Conservation (phyloP, 2,888 invertebrate species). For the Agapetus fuscipes region DNA sequence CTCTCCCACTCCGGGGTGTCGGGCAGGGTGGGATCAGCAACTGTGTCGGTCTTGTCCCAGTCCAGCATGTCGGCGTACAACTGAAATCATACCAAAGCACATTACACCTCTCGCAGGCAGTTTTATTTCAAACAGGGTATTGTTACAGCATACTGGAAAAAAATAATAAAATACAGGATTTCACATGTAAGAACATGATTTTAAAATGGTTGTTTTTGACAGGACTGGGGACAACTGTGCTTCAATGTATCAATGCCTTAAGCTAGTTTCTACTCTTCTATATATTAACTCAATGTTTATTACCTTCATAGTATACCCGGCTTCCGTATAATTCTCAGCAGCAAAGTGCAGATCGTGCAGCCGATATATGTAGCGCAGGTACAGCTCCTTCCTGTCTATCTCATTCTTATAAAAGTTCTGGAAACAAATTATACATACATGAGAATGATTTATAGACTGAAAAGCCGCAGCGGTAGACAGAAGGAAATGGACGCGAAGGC, state of each 20-base stretch:
- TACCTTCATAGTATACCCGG: constrained; percentile 82
- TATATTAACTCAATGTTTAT: too few species aligned
- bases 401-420: constrained; percentile 95
- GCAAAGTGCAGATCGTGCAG: constrained; percentile 85
- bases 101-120: too few species aligned
- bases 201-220: too few species aligned
- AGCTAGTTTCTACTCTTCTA: too few species aligned
- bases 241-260: too few species aligned
- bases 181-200: too few species aligned
- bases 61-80: constrained; percentile 85
- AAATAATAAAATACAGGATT: too few species aligned
- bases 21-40: constrained; percentile 58
- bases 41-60: constrained; percentile 65
- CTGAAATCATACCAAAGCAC: constrained; percentile 27
- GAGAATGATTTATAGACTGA: background rate
- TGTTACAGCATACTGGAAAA: background rate
- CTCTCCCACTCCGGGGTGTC: constrained; percentile 81
- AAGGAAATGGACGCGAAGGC: too few species aligned
- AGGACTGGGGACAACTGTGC: too few species aligned
- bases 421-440: constrained; percentile 12
- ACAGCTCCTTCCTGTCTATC: constrained; percentile 92
- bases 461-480: too few species aligned
- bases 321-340: constrained; percentile 89
- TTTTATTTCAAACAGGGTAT: background rate
- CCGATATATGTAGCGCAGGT: constrained; percentile 89